Evolutionary conservation across 2,113 vertebrate species (phyloP), one percentile per base, ranked within the genome.

Genomic region (Pachycephala philippinensis): DNA sequence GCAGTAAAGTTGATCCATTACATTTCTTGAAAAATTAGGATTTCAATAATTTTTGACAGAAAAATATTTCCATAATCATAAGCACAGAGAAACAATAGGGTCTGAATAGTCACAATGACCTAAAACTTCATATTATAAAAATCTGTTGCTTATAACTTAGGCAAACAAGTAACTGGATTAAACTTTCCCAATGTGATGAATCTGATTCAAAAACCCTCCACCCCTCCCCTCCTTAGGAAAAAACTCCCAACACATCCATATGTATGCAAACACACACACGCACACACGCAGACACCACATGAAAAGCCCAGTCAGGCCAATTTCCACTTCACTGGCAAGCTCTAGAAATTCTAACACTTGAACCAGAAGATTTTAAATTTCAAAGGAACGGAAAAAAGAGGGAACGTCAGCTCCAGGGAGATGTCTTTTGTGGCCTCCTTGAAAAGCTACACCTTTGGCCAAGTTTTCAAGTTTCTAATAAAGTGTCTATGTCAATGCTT

Each of bases 391-490:
- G 31, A 54, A 91, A 84, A 64, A 64, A 89, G 22, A 61, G 14
- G 5, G 42, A 87, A 68, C 27, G 37, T 23, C 61, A 88, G 37
- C 63, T 94, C 63, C 57, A 64, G 47, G 31, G n/a, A 79, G n/a
- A 60, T 26, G 28, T 33, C 66, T 92, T 68, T 53, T 61, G 69
- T 86, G 50, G 66, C 70, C 40, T 91, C 53, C 84, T 71, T 37
- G 17, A 83, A 94, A 95, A 95, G 40, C 40, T 85, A 90, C 22
- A 85, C 75, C 49, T 94, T 83, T 76, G 47, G 66, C 53, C 53
- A 88, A 40, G 30, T 60, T 87, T 93, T 77, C 70, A 61, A 66
- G 66, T 66, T 80, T 56, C 56, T 72, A 71, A 76, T 54, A 15
- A 80, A 91, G 5, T 35, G 33, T 22, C 47, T 82, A 10, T 42